These are phyloP conservation scores for Amazona vittata DNA, from an alignment of 2,113 vertebrate species.

Conservation along the genomic window DNA sequence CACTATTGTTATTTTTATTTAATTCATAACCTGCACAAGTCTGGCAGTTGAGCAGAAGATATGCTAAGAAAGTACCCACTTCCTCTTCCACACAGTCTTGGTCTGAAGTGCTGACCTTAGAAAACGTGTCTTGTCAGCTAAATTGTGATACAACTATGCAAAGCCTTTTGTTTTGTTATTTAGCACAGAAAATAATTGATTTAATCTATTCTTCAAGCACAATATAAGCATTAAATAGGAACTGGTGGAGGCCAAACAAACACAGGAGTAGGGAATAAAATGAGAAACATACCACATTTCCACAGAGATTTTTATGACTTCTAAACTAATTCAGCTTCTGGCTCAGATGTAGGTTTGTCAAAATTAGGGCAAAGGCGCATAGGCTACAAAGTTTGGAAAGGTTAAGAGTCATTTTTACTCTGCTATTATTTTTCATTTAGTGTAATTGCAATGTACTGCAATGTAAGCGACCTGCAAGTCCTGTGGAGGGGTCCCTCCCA, in stretches of 20 bases:
- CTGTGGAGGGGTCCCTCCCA: rapidly evolving
- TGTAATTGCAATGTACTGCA: not conserved
- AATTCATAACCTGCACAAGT: not conserved
- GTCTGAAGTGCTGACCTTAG: not conserved
- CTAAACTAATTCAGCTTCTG: not conserved
- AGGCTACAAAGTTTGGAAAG: not conserved
- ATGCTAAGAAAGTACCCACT: not conserved
- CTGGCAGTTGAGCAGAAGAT: not conserved
- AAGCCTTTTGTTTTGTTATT: not conserved
- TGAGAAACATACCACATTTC: not conserved
- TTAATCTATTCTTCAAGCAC: not conserved
- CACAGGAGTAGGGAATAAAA: not conserved
- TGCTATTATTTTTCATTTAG: not conserved
- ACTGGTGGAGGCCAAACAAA: not conserved
- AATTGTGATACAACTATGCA: not conserved
- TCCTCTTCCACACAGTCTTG: not conserved
- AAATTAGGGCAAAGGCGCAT: not conserved
- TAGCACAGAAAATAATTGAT: not conserved
- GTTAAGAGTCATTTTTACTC: not conserved
- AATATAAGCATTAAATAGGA: not conserved
- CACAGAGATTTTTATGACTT: not conserved
- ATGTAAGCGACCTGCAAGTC: not conserved
- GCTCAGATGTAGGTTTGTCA: not conserved
- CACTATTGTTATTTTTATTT: not conserved
- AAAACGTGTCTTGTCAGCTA: not conserved